These are phyloP conservation scores for Leptopilina syphax DNA, from an alignment of 2,888 invertebrate species.

Conservation along the genomic window DNA sequence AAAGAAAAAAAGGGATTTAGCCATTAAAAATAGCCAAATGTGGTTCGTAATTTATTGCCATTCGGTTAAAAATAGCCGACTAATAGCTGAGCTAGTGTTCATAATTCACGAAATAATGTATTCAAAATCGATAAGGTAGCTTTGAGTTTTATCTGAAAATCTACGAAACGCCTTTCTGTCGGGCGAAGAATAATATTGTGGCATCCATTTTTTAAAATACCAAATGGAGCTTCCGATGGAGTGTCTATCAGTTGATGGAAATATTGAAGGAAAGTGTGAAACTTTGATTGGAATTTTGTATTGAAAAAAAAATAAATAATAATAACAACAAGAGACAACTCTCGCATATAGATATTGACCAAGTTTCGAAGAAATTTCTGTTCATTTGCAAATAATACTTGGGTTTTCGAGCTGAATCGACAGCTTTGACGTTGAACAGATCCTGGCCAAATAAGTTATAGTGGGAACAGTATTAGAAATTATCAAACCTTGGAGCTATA, in stretches of 20 bases:
- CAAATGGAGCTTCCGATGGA: not conserved
- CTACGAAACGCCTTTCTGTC: not conserved
- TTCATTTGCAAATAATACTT: not conserved
- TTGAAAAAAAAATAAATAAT: not conserved
- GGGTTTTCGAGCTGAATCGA: conserved; percentile 16
- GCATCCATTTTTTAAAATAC: conserved; percentile 12
- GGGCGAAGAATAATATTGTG: conserved; percentile 1
- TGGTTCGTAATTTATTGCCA: not conserved
- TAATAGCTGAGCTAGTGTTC: not conserved
- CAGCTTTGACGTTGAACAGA: conserved; percentile 21
- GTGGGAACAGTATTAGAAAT: not conserved
- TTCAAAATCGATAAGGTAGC: not conserved
- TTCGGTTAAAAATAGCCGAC: not conserved
- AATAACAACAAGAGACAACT: not conserved
- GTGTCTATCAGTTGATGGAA: not conserved
- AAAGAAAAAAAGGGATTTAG: too few species aligned
- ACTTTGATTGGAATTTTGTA: not conserved
- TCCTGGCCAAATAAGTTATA: conserved; percentile 24
- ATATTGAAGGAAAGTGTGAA: not conserved
- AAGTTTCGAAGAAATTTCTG: not conserved
- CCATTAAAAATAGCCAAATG: too few species aligned
- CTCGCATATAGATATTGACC: not conserved
- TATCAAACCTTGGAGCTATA: conserved; percentile 14
- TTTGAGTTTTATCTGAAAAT: conserved; percentile 3
- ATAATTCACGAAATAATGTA: conserved; percentile 24